Percentiles rank a stretch among this genome's conserved stretches.
These are phyloP conservation scores for Leptoteleia sp. DNA, from an alignment of 1,140 invertebrate genomes.

Conservation along the genomic window DNA sequence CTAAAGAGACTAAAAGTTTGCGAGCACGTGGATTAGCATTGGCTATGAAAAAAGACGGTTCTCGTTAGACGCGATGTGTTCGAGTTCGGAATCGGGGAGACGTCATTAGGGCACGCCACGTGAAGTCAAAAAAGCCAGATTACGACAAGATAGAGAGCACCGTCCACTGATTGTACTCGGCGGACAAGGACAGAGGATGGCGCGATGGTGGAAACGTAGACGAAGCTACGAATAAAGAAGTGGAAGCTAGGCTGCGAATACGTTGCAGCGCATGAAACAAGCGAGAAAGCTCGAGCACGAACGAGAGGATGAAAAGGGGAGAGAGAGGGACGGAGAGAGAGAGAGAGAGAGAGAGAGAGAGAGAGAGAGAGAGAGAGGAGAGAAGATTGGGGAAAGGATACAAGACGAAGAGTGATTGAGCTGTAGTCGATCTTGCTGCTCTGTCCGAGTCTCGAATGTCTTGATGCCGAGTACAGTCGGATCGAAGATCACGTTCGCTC, in stretches of 20 bases:
- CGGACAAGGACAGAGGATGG: conserved; percentile 16
- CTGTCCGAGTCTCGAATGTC: conserved; percentile 79
- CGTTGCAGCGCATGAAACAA: too few species aligned
- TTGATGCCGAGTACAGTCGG: conserved; percentile 76
- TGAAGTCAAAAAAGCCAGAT: conserved; percentile 77
- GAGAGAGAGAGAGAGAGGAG: conserved; percentile 35
- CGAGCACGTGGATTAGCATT: conserved; percentile 76
- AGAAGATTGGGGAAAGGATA: conserved; percentile 67
- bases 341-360: conserved; percentile 23
- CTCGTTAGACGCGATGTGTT: conserved; percentile 77
- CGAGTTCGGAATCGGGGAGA: conserved; percentile 71
- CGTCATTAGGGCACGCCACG: conserved; percentile 80
- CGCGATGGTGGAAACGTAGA: conserved; percentile 43
- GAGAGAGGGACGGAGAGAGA: conserved; percentile 36
- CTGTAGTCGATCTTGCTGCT: conserved; percentile 80
- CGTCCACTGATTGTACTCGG: conserved; percentile 21
- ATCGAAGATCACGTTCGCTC: conserved; percentile 76
- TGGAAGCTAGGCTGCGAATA: too few species aligned
- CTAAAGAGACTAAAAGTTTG: conserved; percentile 17
- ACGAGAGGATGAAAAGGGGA: too few species aligned
- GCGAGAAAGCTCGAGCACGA: too few species aligned
- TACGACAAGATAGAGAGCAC: conserved; percentile 72
- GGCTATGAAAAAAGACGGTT: conserved; percentile 74
- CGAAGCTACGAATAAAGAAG: conserved; percentile 56
- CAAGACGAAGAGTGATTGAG: conserved; percentile 81